phyloP scores from a whole-genome alignment of 2,888 invertebrate genomes.

The Parochlus steinenii region DNA sequence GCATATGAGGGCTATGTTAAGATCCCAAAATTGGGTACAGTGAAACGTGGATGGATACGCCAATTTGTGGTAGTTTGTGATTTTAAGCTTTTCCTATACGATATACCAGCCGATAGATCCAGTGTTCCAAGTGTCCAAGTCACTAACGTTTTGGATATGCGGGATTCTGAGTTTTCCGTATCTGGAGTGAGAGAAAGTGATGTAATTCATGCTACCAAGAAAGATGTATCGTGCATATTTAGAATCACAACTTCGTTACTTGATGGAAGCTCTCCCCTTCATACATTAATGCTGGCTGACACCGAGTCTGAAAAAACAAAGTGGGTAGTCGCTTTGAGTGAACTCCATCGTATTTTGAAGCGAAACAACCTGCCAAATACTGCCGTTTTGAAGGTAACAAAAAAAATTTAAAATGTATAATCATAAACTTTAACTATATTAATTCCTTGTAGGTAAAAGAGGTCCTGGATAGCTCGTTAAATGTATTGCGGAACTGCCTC shows the following conservation, averaged over 20 bases:
- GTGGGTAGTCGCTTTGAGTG: constrained; percentile 87
- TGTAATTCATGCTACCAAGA: constrained; percentile 86
- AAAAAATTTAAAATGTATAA: constrained; percentile 23
- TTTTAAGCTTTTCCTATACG: constrained; percentile 90
- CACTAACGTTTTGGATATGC: constrained; percentile 56
- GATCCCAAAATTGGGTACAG: constrained; percentile 79
- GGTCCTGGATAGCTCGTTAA: constrained; percentile 55
- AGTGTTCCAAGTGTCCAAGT: constrained; percentile 11
- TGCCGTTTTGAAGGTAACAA: constrained; percentile 43
- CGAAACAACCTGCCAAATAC: constrained; percentile 77
- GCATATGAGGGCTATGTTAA: constrained; percentile 61
- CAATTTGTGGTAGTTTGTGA: constrained; percentile 95
- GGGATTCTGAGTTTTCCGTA: constrained; percentile 83
- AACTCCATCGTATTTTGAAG: constrained; percentile 79
- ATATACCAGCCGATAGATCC: constrained; percentile 56
- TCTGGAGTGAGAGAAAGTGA: constrained; percentile 81
- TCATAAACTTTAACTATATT: background rate
- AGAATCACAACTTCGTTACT: constrained; percentile 80
- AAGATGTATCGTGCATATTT: constrained; percentile 92
- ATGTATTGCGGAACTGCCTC: constrained; percentile 52
- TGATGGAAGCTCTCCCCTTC: constrained; percentile 70
- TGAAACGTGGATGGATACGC: constrained; percentile 88
- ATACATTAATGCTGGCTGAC: constrained; percentile 84
- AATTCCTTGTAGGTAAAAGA: too few relatives aligned
- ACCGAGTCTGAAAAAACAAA: constrained; percentile 84